These are phyloP conservation scores for Drosophila imparisetae DNA, from an alignment of 2,888 invertebrate genomes.

Conservation along the genomic window DNA sequence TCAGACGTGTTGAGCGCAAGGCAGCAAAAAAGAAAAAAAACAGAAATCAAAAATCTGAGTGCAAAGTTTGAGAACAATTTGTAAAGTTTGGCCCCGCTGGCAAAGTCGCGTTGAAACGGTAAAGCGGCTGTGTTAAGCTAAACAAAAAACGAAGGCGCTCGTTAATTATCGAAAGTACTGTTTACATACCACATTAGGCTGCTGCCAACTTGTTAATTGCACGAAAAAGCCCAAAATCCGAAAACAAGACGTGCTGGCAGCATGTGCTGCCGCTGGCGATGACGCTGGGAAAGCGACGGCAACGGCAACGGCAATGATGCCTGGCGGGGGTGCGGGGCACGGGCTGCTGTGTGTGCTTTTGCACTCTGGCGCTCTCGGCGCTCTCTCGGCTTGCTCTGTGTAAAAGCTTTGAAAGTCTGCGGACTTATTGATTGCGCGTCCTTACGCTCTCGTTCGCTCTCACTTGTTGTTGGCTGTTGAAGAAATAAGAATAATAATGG, in stretches of 20 bases:
- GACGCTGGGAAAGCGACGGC: conserved; percentile 30
- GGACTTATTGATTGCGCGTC: conserved; percentile 57
- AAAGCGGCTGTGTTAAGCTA: conserved; percentile 28
- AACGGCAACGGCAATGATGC: conserved; percentile 16
- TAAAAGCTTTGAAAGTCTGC: conserved; percentile 50
- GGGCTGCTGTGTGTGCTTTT: conserved; percentile 32
- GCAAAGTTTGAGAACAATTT: conserved; percentile 63
- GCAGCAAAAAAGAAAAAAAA: conserved; percentile 27
- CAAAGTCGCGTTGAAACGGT: conserved; percentile 51
- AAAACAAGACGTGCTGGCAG: conserved; percentile 59
- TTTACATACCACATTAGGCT: conserved; percentile 33
- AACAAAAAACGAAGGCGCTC: conserved; percentile 4
- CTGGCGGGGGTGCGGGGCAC: neutral
- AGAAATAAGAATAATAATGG: conserved; percentile 53
- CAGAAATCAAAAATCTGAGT: conserved; percentile 37
- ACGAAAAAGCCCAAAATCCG: conserved; percentile 18
- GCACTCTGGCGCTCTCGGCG: conserved; percentile 22
- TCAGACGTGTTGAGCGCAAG: conserved; percentile 79
- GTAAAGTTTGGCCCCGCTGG: conserved; percentile 51
- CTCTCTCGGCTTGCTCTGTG: conserved; percentile 18
- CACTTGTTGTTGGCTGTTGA: conserved; percentile 61
- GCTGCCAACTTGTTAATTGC: conserved; percentile 36
- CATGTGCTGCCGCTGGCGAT: conserved; percentile 64
- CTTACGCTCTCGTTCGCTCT: conserved; percentile 21
- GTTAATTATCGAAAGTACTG: conserved; percentile 20